Base-by-base conservation (phyloP, 2,888 invertebrate species). In the Amiota communis region DNA sequence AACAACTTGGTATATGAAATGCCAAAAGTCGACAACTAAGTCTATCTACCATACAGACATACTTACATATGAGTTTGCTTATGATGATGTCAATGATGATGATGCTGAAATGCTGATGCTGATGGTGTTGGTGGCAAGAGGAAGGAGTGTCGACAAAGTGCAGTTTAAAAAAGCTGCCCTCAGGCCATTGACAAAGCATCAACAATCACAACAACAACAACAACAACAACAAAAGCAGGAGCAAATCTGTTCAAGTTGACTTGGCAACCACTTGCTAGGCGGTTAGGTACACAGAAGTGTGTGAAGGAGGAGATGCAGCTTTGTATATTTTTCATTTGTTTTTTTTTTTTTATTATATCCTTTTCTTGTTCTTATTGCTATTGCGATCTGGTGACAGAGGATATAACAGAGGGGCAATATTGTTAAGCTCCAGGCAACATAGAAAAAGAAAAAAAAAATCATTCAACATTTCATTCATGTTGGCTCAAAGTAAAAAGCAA, bases 231-330 rank as follows among this genome's bases (percentile, higher is more conserved):
- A 36, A 23, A 23, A 23, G 36, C 36, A 36, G 36, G 8, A 36
- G 65, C 47, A 65, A 65, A 65, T 65, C 65, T 65, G 65, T 65
- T 65, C 65, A 65, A 65, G 65, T 65, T 65, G 65, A 65, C 65
- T 65, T 65, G 65, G 65, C 65, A 48, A 36, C 65, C 65, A 65
- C 48, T 65, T 65, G 17, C 49, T 11, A 65, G 63, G 8, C 36
- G 36, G 2, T 36, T 2, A 23, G 23, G 23, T 23, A n/a, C n/a
- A n/a, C n/a, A 3, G 36, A 6, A 4, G 3, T 36, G 36, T 36
- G 6, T 36, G 36, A 6, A 36, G 36, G 36, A 36, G 36, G 1
- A 36, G 36, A 36, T 36, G 36, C 36, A 36, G 36, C 36, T 36
- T 36, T 36, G 36, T 36, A 36, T 36, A 36, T 36, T 36, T 36